Base-by-base conservation (phyloP, 2,797 vertebrate species). In the Pelodytes ibericus region DNA sequence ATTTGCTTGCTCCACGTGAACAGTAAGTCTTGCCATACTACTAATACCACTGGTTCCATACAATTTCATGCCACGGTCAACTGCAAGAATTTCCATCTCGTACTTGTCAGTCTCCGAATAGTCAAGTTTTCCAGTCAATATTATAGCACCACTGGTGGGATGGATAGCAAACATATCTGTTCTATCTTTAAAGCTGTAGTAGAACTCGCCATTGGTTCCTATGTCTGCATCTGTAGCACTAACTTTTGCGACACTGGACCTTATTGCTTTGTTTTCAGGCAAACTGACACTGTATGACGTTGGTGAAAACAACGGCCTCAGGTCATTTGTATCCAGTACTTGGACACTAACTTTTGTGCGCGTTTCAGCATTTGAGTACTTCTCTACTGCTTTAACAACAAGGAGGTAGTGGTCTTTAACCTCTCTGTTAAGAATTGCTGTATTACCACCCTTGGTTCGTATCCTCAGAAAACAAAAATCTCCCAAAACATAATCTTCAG, bases 361-460 rank as follows among this genome's bases (percentile, higher is more conserved):
- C 0, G 95, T 89, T 88, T 99, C 97, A 2, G 89, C 66, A 15
- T 95, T 92, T 1, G 91, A 95, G 79, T 81, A 90, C 84, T 93
- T 95, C 80, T 99, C 97, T 24, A 95, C 87, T 13, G 96, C 96
- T 89, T 98, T 99, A 78, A 99, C 92, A 36, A 91, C 91, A 78
- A 99, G 88, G 26, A 92, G 64, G 78, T 99, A 99, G 86, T 96
- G 94, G 88, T 99, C 98, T 91, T 91, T 95, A 41, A 99, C 98
- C 85, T 99, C 98, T 81, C 98, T 91, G 74, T 99, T 99, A 61
- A 99, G 94, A 87, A 97, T 98, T 85, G 96, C 94, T 69, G 96
- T 96, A 86, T 97, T 99, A 85, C 98, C 97, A 88, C 97, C 98
- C 94, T 99, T 99, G 93, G 98, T 99, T 92, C 98, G 89, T 94